A percentile compares a stretch with the other conserved stretches of the same genome.
Evolutionary conservation across 2,888 invertebrate genomes (phyloP).

Genomic region (Barypeithes pellucidus): DNA sequence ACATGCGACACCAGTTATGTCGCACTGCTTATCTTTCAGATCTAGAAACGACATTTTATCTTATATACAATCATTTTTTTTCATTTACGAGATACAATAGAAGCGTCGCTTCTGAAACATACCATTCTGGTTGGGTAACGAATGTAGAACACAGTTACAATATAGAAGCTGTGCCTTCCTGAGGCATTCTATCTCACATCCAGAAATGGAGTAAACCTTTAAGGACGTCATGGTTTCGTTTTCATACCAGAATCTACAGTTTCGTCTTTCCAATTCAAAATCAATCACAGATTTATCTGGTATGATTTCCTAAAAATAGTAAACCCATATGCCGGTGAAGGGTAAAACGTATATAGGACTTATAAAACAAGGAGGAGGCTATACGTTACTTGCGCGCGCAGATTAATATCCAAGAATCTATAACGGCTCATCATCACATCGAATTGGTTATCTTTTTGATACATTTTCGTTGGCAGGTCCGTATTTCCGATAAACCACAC

Average conservation of each 20-base stretch:
- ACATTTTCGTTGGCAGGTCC: conserved; percentile 35
- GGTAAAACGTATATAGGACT: too few species aligned
- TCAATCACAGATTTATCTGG: conserved; percentile 11
- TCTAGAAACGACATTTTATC: background rate
- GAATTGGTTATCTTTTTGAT: conserved; percentile 27
- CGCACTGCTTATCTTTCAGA: conserved; percentile 15
- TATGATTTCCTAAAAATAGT: conserved; percentile 36
- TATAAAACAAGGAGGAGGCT: too few species aligned
- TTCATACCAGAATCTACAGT: conserved; percentile 36
- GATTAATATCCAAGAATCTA: conserved; percentile 19
- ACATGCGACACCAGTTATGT: conserved; percentile 1
- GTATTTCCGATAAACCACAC: conserved; percentile 37
- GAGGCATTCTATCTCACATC: conserved; percentile 40
- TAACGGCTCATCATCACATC: background rate
- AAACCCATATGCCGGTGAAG: too few species aligned
- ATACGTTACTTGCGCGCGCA: conserved; percentile 28
- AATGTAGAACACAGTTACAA: conserved; percentile 35
- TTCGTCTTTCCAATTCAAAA: conserved; percentile 19
- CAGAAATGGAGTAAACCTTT: conserved; percentile 33
- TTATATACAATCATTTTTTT: background rate
- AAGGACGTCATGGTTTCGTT: background rate
- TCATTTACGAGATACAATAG: too few species aligned
- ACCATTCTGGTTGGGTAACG: conserved; percentile 36
- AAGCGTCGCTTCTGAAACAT: too few species aligned
- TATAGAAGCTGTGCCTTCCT: conserved; percentile 11